These are phyloP conservation scores for Cosmia pyralina DNA, from an alignment of 2,888 invertebrate species.

Conservation along the genomic window DNA sequence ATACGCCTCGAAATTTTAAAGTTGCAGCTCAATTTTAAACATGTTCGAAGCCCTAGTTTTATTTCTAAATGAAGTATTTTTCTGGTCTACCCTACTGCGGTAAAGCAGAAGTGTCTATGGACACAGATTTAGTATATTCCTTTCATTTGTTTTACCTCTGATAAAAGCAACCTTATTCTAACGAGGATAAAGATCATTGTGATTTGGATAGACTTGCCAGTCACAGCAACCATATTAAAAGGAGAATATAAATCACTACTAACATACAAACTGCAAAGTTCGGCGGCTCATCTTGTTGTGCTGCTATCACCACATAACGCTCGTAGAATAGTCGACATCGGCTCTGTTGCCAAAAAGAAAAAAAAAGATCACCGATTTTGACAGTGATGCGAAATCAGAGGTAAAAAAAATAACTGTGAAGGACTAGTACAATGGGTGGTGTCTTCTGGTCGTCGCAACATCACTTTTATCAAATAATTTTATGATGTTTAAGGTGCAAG, in stretches of 20 bases:
- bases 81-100: background rate
- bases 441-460: conserved; percentile 10
- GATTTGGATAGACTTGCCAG: too few relatives aligned
- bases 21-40: background rate
- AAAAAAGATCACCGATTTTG: background rate
- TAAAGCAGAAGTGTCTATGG: background rate
- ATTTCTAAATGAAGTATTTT: background rate
- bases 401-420: background rate
- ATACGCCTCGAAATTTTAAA: background rate
- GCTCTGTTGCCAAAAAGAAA: too few relatives aligned
- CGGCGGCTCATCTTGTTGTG: too few relatives aligned
- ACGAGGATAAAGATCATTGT: background rate
- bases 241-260: too few relatives aligned
- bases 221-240: too few relatives aligned
- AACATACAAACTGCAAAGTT: too few relatives aligned
- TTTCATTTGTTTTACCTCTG: background rate
- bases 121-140: background rate
- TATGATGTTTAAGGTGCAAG: background rate
- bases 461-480: background rate
- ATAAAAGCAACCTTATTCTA: background rate
- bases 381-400: background rate
- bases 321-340: too few relatives aligned
- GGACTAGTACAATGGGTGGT: conserved; percentile 1
- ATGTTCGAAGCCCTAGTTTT: background rate
- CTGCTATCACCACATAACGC: too few relatives aligned